Evolutionary conservation across 2,888 invertebrate genomes (phyloP).

Genomic region (Agrotis segetum): DNA sequence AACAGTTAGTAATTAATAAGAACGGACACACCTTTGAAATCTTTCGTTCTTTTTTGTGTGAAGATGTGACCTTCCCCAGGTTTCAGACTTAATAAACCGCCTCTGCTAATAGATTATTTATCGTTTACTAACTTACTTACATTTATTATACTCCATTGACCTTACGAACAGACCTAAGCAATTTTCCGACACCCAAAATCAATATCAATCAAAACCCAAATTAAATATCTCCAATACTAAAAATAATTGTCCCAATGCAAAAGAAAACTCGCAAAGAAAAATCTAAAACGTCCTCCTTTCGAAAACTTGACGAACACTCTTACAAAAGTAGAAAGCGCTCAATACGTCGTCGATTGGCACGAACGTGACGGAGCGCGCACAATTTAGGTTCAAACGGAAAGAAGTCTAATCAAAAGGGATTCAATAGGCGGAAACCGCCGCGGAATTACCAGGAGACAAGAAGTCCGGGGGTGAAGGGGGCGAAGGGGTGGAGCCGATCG

Average conservation of each 20-base stretch:
- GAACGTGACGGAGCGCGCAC: slow-evolving; percentile 82
- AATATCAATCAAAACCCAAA: too few relatives aligned
- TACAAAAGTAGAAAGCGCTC: slow-evolving; percentile 79
- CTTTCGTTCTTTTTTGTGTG: too few relatives aligned
- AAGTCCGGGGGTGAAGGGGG: slow-evolving; percentile 55
- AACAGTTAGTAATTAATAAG: too few relatives aligned
- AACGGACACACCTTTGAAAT: too few relatives aligned
- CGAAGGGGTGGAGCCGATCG: slow-evolving; percentile 64
- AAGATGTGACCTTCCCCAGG: too few relatives aligned
- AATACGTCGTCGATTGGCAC: slow-evolving; percentile 78
- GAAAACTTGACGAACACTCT: slow-evolving; percentile 72
- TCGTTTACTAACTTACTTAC: too few relatives aligned
- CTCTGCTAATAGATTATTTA: too few relatives aligned
- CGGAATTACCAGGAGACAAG: slow-evolving; percentile 76
- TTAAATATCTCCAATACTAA: background rate
- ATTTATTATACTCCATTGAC: too few relatives aligned
- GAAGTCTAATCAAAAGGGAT: slow-evolving; percentile 89
- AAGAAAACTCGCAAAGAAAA: slow-evolving; percentile 39
- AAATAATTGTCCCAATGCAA: slow-evolving; percentile 7
- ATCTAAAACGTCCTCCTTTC: slow-evolving; percentile 45
- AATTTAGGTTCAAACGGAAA: slow-evolving; percentile 88
- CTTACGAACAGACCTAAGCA: too few relatives aligned
- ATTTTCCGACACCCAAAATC: background rate
- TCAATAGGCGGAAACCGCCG: slow-evolving; percentile 89
- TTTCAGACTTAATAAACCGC: too few relatives aligned